Percentiles rank a stretch among this genome's conserved stretches.
These are phyloP conservation scores for Rhorus exstirpatorius DNA, from an alignment of 2,888 invertebrate genomes.

Conservation along the genomic window DNA sequence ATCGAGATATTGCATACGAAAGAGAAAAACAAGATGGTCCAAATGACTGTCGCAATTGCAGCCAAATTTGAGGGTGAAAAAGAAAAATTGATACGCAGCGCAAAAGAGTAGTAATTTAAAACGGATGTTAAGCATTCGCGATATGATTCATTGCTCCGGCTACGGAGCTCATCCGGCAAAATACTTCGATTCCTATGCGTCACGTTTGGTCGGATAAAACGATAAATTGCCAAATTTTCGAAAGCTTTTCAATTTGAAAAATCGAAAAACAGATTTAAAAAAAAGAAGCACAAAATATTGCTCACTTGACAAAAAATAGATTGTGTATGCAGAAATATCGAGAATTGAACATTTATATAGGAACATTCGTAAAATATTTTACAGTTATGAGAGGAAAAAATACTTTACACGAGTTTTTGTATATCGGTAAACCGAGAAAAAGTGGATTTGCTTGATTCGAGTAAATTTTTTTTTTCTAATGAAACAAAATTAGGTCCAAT, in stretches of 20 bases:
- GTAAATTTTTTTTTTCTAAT: too few relatives aligned
- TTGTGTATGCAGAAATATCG: not conserved
- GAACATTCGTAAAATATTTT: too few relatives aligned
- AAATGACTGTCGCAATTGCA: not conserved
- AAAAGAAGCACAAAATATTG: not conserved
- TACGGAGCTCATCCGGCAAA: too few relatives aligned
- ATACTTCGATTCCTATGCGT: too few relatives aligned
- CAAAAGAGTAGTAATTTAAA: not conserved
- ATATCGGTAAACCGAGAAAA: too few relatives aligned
- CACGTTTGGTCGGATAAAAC: too few relatives aligned
- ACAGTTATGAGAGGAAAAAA: too few relatives aligned
- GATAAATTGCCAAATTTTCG: too few relatives aligned
- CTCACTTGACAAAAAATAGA: not conserved
- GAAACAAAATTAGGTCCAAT: too few relatives aligned
- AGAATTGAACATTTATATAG: constrained; percentile 18
- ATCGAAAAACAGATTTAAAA: not conserved
- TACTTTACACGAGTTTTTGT: too few relatives aligned
- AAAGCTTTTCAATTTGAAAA: not conserved
- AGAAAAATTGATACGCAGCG: not conserved
- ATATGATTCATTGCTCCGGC: too few relatives aligned
- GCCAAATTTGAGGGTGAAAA: constrained; percentile 4
- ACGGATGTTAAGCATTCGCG: not conserved
- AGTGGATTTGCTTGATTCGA: too few relatives aligned
- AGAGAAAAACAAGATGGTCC: not conserved
- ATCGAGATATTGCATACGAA: not conserved